Percentiles rank a stretch among this genome's conserved stretches.
Conservation (phyloP, 2,113 vertebrate genomes). For the Notiomystis cincta region DNA sequence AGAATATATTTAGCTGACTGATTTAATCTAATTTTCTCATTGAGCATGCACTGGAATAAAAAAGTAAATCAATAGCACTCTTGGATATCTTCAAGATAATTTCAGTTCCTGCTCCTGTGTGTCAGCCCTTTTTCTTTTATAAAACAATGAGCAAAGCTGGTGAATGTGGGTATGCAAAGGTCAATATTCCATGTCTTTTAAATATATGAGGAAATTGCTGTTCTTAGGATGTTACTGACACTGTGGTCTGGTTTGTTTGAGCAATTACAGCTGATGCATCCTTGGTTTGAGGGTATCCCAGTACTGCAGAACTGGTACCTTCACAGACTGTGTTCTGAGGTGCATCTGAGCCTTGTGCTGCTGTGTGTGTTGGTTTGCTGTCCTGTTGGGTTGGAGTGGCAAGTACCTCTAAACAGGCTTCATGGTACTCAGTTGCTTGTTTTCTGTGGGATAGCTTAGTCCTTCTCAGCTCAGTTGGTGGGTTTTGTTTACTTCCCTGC, state of each 20-base stretch:
- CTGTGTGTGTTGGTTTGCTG: background rate
- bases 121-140: background rate
- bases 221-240: background rate
- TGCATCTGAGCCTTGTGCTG: background rate
- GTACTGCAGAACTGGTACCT: background rate
- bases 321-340: background rate
- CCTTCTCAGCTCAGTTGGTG: background rate
- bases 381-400: background rate
- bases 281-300: background rate
- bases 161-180: background rate
- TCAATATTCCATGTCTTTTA: background rate
- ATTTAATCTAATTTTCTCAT: conserved; percentile 28
- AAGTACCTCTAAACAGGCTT: background rate
- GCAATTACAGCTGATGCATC: background rate
- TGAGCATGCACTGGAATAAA: conserved; percentile 27
- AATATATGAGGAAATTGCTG: background rate
- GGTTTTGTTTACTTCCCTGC: background rate
- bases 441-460: background rate
- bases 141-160: background rate
- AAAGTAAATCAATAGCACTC: conserved; percentile 14
- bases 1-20: conserved; percentile 12
- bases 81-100: background rate
- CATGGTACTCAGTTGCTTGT: background rate
- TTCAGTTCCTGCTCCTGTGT: background rate
- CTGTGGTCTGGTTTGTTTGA: background rate